Evolutionary conservation across 2,797 vertebrate species (phyloP).

Genomic region (Enteromius thamalakanensis): DNA sequence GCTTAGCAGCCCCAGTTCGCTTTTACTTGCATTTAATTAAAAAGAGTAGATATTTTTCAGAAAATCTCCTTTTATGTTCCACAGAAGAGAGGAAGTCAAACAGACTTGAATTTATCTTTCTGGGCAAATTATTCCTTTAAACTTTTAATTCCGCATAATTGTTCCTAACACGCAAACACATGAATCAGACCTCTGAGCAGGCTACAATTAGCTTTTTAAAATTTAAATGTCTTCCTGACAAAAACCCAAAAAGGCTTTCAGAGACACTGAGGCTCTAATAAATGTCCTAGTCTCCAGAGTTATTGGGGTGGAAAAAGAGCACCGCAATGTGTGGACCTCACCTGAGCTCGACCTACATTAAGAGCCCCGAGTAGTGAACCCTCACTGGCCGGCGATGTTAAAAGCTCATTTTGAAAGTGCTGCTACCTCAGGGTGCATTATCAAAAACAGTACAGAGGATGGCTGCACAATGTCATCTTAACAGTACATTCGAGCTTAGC

Average conservation of each 20-base stretch:
- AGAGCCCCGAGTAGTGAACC: slow-evolving; percentile 15
- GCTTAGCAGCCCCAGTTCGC: too few relatives aligned
- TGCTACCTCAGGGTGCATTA: slow-evolving; percentile 20
- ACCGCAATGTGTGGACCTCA: slow-evolving; percentile 32
- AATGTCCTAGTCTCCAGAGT: slow-evolving; percentile 62
- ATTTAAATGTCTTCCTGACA: neutral
- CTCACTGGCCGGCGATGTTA: slow-evolving; percentile 22
- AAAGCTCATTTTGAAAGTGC: slow-evolving; percentile 30
- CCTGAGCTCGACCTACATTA: slow-evolving; percentile 54
- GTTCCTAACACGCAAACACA: neutral
- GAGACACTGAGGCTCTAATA: slow-evolving; percentile 57
- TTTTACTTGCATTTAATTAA: slow-evolving; percentile 5
- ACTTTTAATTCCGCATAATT: neutral
- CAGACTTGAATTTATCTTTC: neutral
- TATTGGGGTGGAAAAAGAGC: slow-evolving; percentile 77
- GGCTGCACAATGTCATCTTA: neutral
- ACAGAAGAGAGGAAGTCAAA: neutral
- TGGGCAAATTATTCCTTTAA: neutral
- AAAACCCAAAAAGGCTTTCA: slow-evolving; percentile 8
- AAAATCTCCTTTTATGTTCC: neutral
- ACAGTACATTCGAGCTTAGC: neutral
- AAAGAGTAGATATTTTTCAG: neutral
- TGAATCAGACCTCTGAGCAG: neutral
- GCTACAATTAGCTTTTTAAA: slow-evolving; percentile 13
- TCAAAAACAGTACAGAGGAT: neutral